Evolutionary conservation across 2,113 vertebrate genomes (phyloP), one percentile per base, ranked within the genome.

Genomic region (Laticauda colubrina): DNA sequence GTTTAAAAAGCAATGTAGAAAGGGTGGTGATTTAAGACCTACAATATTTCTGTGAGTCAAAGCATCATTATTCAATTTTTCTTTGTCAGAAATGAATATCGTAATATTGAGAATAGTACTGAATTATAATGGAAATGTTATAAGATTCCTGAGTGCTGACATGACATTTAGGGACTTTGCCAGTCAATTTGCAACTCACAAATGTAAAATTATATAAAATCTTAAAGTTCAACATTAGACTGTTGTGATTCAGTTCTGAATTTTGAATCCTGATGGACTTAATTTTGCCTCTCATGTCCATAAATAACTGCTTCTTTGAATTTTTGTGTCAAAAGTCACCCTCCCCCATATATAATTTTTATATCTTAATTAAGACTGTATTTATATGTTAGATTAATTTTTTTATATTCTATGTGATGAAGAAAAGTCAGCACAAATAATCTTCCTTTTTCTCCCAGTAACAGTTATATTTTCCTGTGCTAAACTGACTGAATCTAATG

Each of bases 401-500:
- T 18, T 81, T 39, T 34, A 34, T 39, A 39, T 39, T 21, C 69
- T 21, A 39, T 7, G 92, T 94, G 90, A 95, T 94, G 93, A 85
- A 94, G 34, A 45, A 48, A 34, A 88, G 23, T 54, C 91, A 94
- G 89, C 91, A 56, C 90, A 95, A 94, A 94, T 51, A 69, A 64
- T 81, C 95, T 61, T 94, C 91, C 86, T 95, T 89, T 24, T n/a
- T 95, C 29, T 90, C 91, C 90, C 23, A 87, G 45, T 91, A 96
- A 93, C 34, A 91, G 95, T 59, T 91, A 11, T 10, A 94, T 91
- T 95, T 14, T 89, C 91, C 29, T 95, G 92, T 86, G n/a, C 89
- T 94, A 89, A 45, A 85, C 85, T 92, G 54, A 96, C 94, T 94
- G 85, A 85, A 92, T 96, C 95, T 94, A 6, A 11, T 91, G 93